These are phyloP conservation scores for Thryonomys swinderianus DNA, from an alignment of 2,113 vertebrate genomes.

Conservation along the genomic window DNA sequence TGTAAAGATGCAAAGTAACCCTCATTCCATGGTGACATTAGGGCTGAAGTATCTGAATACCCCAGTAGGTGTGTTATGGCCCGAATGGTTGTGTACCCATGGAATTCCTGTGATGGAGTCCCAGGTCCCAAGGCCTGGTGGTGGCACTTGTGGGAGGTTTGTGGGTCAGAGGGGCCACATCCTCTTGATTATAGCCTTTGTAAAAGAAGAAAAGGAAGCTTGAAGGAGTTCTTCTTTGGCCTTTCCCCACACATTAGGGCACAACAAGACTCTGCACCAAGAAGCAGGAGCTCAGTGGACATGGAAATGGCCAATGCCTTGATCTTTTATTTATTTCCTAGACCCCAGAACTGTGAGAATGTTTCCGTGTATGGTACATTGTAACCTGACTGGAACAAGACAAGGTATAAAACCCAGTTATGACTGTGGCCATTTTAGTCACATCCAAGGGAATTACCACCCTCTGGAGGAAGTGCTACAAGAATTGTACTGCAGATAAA, in stretches of 20 bases:
- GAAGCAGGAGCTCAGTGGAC: background rate
- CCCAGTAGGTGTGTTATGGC: background rate
- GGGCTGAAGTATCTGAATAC: conserved; percentile 8
- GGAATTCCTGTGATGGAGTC: background rate
- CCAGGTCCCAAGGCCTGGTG: background rate
- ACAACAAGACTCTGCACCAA: background rate
- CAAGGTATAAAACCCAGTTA: background rate
- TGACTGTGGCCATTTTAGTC: background rate
- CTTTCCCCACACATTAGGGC: background rate
- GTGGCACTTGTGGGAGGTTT: background rate
- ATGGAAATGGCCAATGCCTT: background rate
- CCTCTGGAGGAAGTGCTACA: background rate
- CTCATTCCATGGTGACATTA: background rate
- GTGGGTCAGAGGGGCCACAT: background rate
- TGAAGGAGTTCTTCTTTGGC: background rate
- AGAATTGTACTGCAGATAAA: background rate
- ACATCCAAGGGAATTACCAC: background rate
- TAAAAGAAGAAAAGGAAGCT: background rate
- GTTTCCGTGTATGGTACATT: background rate
- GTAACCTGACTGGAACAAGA: background rate
- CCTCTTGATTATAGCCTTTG: background rate
- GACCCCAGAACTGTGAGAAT: background rate
- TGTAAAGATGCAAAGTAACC: background rate
- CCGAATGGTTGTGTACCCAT: background rate
- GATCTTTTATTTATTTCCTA: background rate